phyloP scores from a whole-genome alignment of 2,113 vertebrate species.

The Motacilla tschutschensis region DNA sequence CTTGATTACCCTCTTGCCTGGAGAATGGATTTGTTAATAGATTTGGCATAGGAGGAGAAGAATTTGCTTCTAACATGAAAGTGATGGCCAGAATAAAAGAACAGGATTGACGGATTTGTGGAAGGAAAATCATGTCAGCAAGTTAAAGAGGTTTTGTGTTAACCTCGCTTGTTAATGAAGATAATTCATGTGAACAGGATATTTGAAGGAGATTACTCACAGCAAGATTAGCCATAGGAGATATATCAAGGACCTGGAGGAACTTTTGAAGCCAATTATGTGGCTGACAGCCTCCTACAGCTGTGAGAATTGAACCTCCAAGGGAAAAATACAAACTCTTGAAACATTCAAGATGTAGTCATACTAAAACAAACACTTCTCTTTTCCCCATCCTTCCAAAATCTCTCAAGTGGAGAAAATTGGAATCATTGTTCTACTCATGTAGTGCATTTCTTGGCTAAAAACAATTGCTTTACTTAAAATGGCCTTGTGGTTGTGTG shows the following conservation, averaged over 20 bases:
- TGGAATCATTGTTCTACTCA: neutral
- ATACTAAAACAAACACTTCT: neutral
- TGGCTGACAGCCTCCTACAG: conserved; percentile 26
- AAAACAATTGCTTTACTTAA: neutral
- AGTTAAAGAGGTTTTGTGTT: conserved; percentile 8
- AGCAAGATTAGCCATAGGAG: conserved; percentile 46
- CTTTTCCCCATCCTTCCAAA: neutral
- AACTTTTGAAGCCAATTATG: conserved; percentile 44
- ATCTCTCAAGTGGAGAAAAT: neutral
- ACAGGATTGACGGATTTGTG: neutral
- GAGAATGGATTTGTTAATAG: neutral
- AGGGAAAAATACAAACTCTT: neutral
- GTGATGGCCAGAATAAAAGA: neutral
- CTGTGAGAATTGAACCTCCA: conserved; percentile 26
- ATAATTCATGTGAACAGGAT: conserved; percentile 44
- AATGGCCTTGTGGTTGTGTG: neutral
- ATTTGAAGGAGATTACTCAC: conserved; percentile 54
- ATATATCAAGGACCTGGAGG: conserved; percentile 11
- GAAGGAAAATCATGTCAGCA: conserved; percentile 11
- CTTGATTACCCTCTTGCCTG: neutral
- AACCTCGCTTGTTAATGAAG: conserved; percentile 46
- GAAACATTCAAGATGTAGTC: neutral
- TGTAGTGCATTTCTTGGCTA: neutral
- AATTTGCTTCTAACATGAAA: neutral
- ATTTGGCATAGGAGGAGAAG: neutral